phyloP scores from a whole-genome alignment of 2,888 invertebrate genomes.

The Tuberolachnus salignus region DNA sequence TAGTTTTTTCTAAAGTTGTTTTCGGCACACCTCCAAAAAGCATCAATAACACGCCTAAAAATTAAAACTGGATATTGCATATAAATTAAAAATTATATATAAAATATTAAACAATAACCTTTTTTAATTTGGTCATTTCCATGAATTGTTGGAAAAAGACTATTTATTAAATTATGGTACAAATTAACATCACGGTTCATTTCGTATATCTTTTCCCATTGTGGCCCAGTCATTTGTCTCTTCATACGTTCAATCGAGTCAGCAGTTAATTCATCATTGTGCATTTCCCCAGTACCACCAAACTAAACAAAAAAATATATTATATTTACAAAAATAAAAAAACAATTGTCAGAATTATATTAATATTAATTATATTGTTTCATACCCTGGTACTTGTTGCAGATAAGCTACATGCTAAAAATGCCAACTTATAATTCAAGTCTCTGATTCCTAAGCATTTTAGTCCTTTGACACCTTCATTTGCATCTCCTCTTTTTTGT shows the following conservation, averaged over 20 bases:
- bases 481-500: conserved; percentile 74
- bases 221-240: conserved; percentile 90
- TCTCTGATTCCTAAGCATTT: conserved; percentile 87
- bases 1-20: conserved; percentile 87
- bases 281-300: conserved; percentile 78
- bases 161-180: conserved; percentile 86
- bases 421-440: conserved; percentile 86
- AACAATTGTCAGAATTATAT: conserved; percentile 1
- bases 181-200: conserved; percentile 95
- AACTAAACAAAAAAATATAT: conserved; percentile 65
- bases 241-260: conserved; percentile 76
- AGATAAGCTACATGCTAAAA: conserved; percentile 90
- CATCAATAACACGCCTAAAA: conserved; percentile 85
- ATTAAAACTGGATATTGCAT: background rate
- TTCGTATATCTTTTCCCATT: conserved; percentile 94
- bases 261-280: conserved; percentile 86
- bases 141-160: conserved; percentile 94
- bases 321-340: background rate
- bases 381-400: conserved; percentile 78
- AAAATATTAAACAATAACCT: conserved; percentile 61
- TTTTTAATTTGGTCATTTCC: conserved; percentile 95
- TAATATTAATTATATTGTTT: conserved; percentile 42
- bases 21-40: conserved; percentile 97
- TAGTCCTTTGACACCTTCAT: conserved; percentile 86
- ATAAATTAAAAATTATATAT: background rate